Evolutionary conservation across 2,888 invertebrate species (phyloP), one percentile per base, ranked within the genome.

Genomic region (Protula sp.): DNA sequence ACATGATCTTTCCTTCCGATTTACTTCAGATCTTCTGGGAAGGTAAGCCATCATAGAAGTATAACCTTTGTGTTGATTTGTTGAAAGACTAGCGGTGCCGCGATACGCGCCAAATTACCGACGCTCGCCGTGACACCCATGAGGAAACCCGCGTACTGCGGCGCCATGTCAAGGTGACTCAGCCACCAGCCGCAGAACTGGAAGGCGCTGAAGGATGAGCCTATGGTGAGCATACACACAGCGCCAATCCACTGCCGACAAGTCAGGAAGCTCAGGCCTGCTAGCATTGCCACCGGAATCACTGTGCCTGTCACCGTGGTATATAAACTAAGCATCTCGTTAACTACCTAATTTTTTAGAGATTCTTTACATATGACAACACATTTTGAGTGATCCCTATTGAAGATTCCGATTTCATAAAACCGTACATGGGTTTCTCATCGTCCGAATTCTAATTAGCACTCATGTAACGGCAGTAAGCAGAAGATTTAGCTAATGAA

Each of bases 81-180:
- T 3, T 74, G 75, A 9, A 76, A 74, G 22, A 78, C 64, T 27
- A 70, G 69, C 2, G 80, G 79, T 0, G 75, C 75, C 30, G 77
- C 57, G 65, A 81, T 77, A 4, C 78, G 77, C 14, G 79, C 74
- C 24, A 70, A 31, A n/a, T 77, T 70, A 14, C 77, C 79, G 29
- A 77, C 64, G 19, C 78, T 73, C 65, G 79, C 79, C 28, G 74
- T 69, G 30, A 81, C 74, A n/a, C 78, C 80, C 65, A 78, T 78
- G 54, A 81, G 60, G n/a, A 78, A 72, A 0, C 78, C 80, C 24
- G 80, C 79, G 61, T 74, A 78, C 1, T 69, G 66, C 3, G 80
- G 79, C 27, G 79, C 79, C 53, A 81, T 73, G 67, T 81, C 80
- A 56, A 80, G 75, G 59, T 76, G 78, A 63, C 80, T 81, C 61